Conservation (phyloP, 2,888 invertebrate genomes). For the Amaurobius ferox region DNA sequence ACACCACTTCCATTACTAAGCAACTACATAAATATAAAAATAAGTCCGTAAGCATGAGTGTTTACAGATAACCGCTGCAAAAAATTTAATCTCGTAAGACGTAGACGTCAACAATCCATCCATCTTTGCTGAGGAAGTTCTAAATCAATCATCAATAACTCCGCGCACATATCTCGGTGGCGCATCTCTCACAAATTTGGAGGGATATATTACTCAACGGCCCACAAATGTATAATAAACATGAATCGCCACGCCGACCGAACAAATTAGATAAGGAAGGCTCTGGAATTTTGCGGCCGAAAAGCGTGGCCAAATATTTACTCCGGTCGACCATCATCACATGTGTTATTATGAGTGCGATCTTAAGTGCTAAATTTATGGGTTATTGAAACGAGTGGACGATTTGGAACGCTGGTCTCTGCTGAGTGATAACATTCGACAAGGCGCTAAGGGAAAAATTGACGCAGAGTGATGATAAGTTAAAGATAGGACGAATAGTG, state of each 20-base stretch:
- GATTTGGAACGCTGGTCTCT: not conserved
- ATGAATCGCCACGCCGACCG: not conserved
- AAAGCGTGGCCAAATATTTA: slow-evolving; percentile 62
- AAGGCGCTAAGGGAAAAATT: slow-evolving; percentile 5
- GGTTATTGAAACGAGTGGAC: slow-evolving; percentile 1
- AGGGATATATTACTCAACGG: slow-evolving; percentile 31
- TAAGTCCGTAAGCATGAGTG: not conserved
- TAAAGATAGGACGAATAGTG: not conserved
- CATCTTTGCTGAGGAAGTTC: not conserved
- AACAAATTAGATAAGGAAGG: slow-evolving; percentile 15
- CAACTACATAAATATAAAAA: too few species aligned
- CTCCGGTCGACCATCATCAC: slow-evolving; percentile 29
- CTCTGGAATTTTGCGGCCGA: slow-evolving; percentile 3
- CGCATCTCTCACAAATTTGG: slow-evolving; percentile 50
- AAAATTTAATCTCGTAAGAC: not conserved
- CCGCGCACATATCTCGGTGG: slow-evolving; percentile 39
- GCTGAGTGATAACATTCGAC: not conserved
- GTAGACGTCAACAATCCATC: not conserved
- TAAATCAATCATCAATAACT: slow-evolving; percentile 26
- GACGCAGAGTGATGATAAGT: not conserved
- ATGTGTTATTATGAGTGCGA: slow-evolving; percentile 48
- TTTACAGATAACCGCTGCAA: not conserved
- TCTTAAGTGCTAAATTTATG: slow-evolving; percentile 45
- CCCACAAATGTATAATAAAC: slow-evolving; percentile 58
- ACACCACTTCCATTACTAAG: too few species aligned